phyloP scores from a whole-genome alignment of 2,888 invertebrate genomes.

The Tachina fera region DNA sequence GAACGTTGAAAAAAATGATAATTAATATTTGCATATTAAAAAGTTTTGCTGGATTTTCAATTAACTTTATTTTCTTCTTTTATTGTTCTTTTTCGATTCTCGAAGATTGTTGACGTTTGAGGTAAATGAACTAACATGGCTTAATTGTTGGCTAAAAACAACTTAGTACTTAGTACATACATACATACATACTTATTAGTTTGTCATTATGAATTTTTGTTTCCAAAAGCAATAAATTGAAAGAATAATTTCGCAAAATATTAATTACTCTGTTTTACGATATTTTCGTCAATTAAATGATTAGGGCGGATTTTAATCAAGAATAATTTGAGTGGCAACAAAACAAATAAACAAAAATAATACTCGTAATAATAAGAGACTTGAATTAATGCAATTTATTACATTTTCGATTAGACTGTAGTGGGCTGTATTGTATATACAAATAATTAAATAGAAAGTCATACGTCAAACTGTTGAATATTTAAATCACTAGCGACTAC shows the following conservation, averaged over 20 bases:
- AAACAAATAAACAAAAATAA: background rate
- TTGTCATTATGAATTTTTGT: background rate
- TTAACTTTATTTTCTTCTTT: slow-evolving; percentile 47
- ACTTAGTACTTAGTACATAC: too few species aligned
- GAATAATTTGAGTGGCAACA: background rate
- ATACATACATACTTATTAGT: background rate
- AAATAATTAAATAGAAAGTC: too few species aligned
- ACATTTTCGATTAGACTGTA: too few species aligned
- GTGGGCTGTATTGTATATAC: too few species aligned
- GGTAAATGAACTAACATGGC: slow-evolving; percentile 67
- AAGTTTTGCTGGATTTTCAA: slow-evolving; percentile 69
- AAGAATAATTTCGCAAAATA: background rate
- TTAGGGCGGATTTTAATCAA: background rate
- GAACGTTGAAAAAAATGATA: slow-evolving; percentile 36
- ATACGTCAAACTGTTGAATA: too few species aligned
- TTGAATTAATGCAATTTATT: too few species aligned
- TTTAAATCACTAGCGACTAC: too few species aligned
- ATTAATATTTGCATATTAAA: slow-evolving; percentile 74
- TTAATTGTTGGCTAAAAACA: slow-evolving; percentile 41
- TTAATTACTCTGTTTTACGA: slow-evolving; percentile 28
- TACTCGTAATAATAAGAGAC: background rate
- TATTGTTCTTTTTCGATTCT: background rate
- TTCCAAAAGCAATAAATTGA: background rate
- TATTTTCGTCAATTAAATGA: slow-evolving; percentile 19
- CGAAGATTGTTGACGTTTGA: slow-evolving; percentile 30